A percentile compares a stretch with the other conserved stretches of the same genome.
Conservation (phyloP, 30 jellyfish, hydroid and myxozoan genomes). For the Turritopsis rubra region DNA sequence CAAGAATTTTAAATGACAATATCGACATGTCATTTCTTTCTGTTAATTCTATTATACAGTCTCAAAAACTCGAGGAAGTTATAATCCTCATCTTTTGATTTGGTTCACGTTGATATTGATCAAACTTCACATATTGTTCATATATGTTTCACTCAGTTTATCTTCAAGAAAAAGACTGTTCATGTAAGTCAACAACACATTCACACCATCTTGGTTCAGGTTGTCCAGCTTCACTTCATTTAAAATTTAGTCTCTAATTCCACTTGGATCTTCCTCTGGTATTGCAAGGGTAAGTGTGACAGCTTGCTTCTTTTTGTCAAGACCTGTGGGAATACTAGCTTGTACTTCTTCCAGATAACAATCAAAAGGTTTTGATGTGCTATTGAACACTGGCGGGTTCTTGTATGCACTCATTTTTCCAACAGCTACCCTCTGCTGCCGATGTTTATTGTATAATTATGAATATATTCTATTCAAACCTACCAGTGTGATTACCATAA, state of each 20-base stretch:
- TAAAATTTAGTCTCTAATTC: not conserved
- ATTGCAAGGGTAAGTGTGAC: not conserved
- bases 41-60: not conserved
- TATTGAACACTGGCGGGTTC: slow-evolving; percentile 11
- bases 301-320: not conserved
- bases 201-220: not conserved
- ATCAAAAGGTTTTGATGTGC: not conserved
- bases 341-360: not conserved
- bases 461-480: no score
- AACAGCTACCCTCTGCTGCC: slow-evolving; percentile 13
- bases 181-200: not conserved
- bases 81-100: not conserved
- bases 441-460: not conserved
- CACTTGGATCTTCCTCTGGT: slow-evolving; percentile 12
- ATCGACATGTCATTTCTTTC: not conserved
- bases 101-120: not conserved
- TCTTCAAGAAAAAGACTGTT: not conserved
- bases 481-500: no score
- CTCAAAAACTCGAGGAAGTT: not conserved
- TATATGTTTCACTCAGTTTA: not conserved
- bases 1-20: not conserved
- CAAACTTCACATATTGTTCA: not conserved
- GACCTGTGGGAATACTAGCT: not conserved
- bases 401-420: slow-evolving; percentile 1
- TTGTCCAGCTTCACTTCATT: not conserved